Base-by-base conservation (phyloP, 1,140 invertebrate species). In the Zaprionus inermis region DNA sequence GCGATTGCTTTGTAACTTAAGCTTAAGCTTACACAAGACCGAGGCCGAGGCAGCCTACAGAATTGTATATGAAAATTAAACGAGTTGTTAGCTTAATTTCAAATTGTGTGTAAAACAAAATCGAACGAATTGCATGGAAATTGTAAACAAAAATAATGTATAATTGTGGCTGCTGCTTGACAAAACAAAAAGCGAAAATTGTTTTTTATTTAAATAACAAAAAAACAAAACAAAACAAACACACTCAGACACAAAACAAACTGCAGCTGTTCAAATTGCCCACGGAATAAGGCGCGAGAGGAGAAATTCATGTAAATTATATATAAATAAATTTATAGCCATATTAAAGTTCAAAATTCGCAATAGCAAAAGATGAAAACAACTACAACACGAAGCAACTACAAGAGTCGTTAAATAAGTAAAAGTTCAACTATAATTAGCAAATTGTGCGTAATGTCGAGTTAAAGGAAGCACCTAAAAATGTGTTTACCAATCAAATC, bases 11-110 rank as follows among this genome's bases (percentile, higher is more conserved):
- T 63, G 52, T 69, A 68, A 55, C 65, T 76, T 76, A 86, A 72
- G 68, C 72, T 60, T 88, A 88, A 72, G 80, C 77, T 82, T 60
- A 61, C 66, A 56, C 55, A 73, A 30, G 52, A 73, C 59, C 52
- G 72, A 77, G 36, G 36, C 36, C 36, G 14, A 38, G 36, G 36
- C n/a, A 38, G 36, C 36, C 36, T 38, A 38, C 36, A 38, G 36
- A 41, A 41, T 41, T 63, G 59, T 63, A 36, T 36, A 63, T 36
- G 20, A 63, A 54, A 22, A 55, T 46, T 28, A 28, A 66, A 51
- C 32, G 54, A 74, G 70, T 55, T 75, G 72, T 75, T 71, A 65
- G 60, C 44, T 54, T 71, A 75, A 71, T 59, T 75, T 52, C 12
- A 61, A 51, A 41, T 24, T 73, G 44, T 75, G 52, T 74, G 34